These are phyloP conservation scores for Prolemur simus DNA, from an alignment of 2,113 vertebrate genomes.

Conservation along the genomic window DNA sequence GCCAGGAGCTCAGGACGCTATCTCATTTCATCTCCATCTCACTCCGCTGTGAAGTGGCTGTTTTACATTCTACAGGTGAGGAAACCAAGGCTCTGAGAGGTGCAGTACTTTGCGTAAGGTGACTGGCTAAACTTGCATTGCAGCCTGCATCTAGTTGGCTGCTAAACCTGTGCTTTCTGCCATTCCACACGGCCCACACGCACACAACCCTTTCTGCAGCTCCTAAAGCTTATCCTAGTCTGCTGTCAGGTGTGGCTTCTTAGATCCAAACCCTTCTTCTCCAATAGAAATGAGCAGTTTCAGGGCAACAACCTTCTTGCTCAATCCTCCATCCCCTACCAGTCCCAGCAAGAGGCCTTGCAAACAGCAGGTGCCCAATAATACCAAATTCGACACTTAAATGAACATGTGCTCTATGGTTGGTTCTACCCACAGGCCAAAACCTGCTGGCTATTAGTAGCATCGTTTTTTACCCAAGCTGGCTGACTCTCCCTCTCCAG, in stretches of 20 bases:
- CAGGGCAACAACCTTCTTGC: background rate
- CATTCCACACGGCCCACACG: background rate
- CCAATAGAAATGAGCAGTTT: background rate
- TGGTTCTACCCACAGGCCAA: background rate
- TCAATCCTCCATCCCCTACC: background rate
- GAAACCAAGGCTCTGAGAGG: background rate
- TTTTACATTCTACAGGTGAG: background rate
- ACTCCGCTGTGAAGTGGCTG: background rate
- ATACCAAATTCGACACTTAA: background rate
- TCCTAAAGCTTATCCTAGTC: background rate
- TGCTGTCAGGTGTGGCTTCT: background rate
- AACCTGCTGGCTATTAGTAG: background rate
- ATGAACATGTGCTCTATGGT: background rate
- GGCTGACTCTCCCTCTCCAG: background rate
- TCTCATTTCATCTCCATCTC: background rate
- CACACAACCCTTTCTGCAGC: background rate
- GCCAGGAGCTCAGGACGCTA: background rate
- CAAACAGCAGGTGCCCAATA: background rate
- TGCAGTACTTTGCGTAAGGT: background rate
- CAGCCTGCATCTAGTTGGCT: background rate
- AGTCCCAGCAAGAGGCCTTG: background rate
- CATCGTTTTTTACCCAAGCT: background rate
- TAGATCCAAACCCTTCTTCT: background rate
- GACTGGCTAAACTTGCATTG: background rate
- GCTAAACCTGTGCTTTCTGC: background rate